Base-by-base conservation (phyloP, 2,888 invertebrate genomes). In the Erannis defoliaria region DNA sequence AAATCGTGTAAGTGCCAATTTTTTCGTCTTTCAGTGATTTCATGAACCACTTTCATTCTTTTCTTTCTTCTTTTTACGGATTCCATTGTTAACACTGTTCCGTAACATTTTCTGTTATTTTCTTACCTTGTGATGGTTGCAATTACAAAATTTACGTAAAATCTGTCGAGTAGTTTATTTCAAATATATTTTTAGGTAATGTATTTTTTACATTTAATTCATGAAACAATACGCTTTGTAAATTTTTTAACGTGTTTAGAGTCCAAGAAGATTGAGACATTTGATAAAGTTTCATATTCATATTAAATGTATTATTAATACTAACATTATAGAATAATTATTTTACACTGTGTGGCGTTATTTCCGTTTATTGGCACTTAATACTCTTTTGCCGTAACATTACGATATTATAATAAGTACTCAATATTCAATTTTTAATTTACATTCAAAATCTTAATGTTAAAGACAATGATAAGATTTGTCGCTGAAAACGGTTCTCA, bases 391-490 rank as follows among this genome's bases (percentile, higher is more conserved):
- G 55, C 53, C 37, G 38, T 62, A 60, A 58, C 50, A 67, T 73
- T 83, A 81, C 73, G 74, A 81, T 80, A 78, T 78, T 81, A 26
- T 26, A 76, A 76, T 80, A 80, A 70, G 65, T 77, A 75, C 59
- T 60, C 46, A 43, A 45, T 53, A 26, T 23, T 23, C 6, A 8
- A 26, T 53, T 49, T 60, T 51, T 59, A 55, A 42, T 48, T 55
- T 60, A 64, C 51, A 61, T 64, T 64, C 48, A 80, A 80, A 80
- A 75, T 70, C 78, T 80, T 82, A 79, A 72, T 71, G 70, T 77
- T 81, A 84, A 80, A 88, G 85, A 89, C 86, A 85, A 81, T 85
- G 86, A 87, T 85, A 86, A 85, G 84, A 85, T 81, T 84, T 82
- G 82, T 76, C 76, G 76, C 87, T 89, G 84, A 84, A 85, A 89